A percentile compares a stretch with the other conserved stretches of the same genome.
Evolutionary conservation across 1,140 invertebrate genomes (phyloP).

Genomic region (Drosophila bocqueti): DNA sequence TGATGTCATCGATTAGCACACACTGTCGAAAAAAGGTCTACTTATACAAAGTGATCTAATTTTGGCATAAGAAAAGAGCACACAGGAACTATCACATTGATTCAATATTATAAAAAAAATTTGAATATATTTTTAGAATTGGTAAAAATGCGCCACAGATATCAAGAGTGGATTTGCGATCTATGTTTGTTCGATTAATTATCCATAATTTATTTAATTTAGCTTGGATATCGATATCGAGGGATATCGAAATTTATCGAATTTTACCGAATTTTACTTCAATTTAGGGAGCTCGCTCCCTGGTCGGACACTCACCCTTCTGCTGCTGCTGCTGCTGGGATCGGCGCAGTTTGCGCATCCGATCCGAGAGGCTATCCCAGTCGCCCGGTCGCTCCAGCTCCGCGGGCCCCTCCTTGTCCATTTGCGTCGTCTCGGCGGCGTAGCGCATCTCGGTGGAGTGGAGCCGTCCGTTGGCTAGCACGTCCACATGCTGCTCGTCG

Average conservation of each 20-base stretch:
- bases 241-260: too few relatives aligned
- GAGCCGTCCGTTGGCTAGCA: conserved; percentile 90
- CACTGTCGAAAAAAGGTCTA: conserved; percentile 1
- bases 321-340: conserved; percentile 86
- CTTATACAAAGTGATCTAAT: not conserved
- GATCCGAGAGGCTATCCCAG: conserved; percentile 91
- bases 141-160: not conserved
- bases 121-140: not conserved
- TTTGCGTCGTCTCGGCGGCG: conserved; percentile 91
- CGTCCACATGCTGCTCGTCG: conserved; percentile 91
- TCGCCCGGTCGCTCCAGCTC: conserved; percentile 88
- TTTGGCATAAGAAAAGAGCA: not conserved
- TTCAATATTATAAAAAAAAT: not conserved
- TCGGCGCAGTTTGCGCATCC: conserved; percentile 88
- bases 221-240: too few relatives aligned
- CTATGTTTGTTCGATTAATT: too few relatives aligned
- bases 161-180: too few relatives aligned
- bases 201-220: too few relatives aligned
- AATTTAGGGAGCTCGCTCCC: too few relatives aligned
- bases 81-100: too few relatives aligned
- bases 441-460: conserved; percentile 91
- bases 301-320: conserved; percentile 68
- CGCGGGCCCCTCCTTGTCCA: conserved; percentile 87
- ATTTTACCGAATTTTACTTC: too few relatives aligned
- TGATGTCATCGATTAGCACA: conserved; percentile 12